A percentile compares a stretch with the other conserved stretches of the same genome.
Conservation (phyloP, 2,113 vertebrate species). For the Bungarus multicinctus region DNA sequence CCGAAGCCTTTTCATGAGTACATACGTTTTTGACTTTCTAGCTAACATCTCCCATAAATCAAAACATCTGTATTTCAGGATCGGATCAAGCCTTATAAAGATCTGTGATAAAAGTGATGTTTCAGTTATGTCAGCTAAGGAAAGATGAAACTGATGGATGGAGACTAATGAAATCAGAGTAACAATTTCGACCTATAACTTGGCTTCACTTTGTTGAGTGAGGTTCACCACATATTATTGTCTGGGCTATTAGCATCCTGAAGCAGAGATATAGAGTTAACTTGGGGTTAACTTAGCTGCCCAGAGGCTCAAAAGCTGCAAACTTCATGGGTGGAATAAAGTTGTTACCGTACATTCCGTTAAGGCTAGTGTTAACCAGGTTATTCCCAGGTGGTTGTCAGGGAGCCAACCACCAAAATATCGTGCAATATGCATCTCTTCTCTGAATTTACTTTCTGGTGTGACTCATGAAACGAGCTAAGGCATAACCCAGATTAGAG, state of each 20-base stretch:
- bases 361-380: not conserved
- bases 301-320: too few relatives aligned
- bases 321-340: not conserved
- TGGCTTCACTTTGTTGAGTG: slow-evolving; percentile 3
- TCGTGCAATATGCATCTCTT: not conserved
- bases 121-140: not conserved
- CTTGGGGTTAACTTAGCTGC: not conserved
- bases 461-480: not conserved
- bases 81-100: not conserved
- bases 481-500: not conserved
- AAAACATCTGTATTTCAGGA: not conserved
- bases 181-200: slow-evolving; percentile 7
- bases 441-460: not conserved
- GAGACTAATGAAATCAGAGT: slow-evolving; percentile 29
- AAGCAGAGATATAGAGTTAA: not conserved
- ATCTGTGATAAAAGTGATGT: not conserved
- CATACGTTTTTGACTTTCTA: not conserved
- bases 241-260: not conserved
- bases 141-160: not conserved
- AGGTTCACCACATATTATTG: slow-evolving; percentile 1
- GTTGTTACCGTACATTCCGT: not conserved
- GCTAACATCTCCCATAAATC: not conserved
- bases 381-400: not conserved
- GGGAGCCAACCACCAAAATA: not conserved
- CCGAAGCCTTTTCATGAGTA: not conserved